Evolutionary conservation across 2,888 invertebrate genomes (phyloP).

Genomic region (Melanostoma scalare): DNA sequence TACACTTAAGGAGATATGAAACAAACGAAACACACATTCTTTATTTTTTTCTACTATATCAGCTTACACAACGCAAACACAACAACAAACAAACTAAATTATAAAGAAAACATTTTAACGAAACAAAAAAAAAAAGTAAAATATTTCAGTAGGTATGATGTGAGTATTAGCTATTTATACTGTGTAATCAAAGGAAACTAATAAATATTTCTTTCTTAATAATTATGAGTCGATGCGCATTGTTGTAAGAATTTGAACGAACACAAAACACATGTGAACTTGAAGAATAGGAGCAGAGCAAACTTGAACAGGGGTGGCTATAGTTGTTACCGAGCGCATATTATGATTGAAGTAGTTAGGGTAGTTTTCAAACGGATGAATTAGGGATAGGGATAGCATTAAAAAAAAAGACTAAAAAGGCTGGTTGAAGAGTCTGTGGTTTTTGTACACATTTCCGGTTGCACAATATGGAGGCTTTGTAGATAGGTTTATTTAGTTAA

Average conservation of each 20-base stretch:
- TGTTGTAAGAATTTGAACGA: slow-evolving; percentile 29
- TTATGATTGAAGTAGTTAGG: no score
- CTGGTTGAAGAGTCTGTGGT: no score
- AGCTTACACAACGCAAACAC: slow-evolving; percentile 49
- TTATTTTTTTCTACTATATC: slow-evolving; percentile 44
- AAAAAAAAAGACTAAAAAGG: no score
- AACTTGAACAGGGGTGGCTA: no score
- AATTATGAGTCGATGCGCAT: slow-evolving; percentile 55
- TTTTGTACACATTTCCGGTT: no score
- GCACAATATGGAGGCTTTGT: no score
- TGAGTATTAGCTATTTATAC: slow-evolving; percentile 72
- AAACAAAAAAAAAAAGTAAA: slow-evolving; percentile 50
- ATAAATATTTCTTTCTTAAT: slow-evolving; percentile 71
- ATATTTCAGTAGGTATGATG: slow-evolving; percentile 69
- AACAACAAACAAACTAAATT: slow-evolving; percentile 55
- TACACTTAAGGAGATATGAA: slow-evolving; percentile 60
- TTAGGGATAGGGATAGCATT: no score
- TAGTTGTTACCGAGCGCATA: no score
- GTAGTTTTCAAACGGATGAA: no score
- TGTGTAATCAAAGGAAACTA: slow-evolving; percentile 69
- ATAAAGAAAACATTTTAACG: slow-evolving; percentile 48
- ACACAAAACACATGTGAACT: no score
- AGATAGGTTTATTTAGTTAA: no score
- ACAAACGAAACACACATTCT: slow-evolving; percentile 30
- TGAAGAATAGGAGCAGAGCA: no score